A percentile compares a stretch with the other conserved stretches of the same genome.
Conservation (phyloP, 1,140 invertebrate species). For the Camponotus floridanus region DNA sequence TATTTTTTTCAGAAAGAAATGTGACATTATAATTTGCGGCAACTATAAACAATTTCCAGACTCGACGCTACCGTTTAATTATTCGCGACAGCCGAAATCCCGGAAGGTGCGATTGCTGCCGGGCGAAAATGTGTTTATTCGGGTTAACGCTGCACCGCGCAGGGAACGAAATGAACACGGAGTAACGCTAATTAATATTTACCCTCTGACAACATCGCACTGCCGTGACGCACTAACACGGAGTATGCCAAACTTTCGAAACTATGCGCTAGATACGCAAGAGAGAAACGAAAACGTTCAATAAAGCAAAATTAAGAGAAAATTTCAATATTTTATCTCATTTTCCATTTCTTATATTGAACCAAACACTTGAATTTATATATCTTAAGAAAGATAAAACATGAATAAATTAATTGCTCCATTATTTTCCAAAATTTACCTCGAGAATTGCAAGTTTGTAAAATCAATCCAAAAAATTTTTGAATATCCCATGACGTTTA, state of each 20-base stretch:
- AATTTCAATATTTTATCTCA: background rate
- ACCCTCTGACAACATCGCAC: conserved; percentile 83
- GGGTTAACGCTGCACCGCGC: conserved; percentile 81
- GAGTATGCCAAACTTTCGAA: conserved; percentile 47
- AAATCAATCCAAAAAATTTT: background rate
- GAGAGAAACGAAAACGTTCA: background rate
- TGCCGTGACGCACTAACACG: conserved; percentile 70
- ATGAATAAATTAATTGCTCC: background rate
- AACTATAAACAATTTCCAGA: conserved; percentile 23
- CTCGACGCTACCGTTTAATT: conserved; percentile 65
- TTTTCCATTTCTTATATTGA: background rate
- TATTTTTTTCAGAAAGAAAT: background rate
- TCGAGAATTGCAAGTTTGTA: background rate
- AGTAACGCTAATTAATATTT: conserved; percentile 85
- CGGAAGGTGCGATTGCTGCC: conserved; percentile 79
- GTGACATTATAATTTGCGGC: conserved; percentile 18
- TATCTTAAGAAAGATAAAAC: too few relatives aligned
- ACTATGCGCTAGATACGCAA: background rate
- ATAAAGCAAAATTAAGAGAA: background rate
- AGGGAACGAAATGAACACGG: conserved; percentile 82
- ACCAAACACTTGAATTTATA: background rate
- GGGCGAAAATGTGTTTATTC: conserved; percentile 82
- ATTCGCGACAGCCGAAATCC: conserved; percentile 63
- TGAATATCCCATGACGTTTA: too few relatives aligned
- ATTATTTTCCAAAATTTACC: background rate